Evolutionary conservation across 2,888 invertebrate genomes (phyloP).

Genomic region (Trissolcus brochymenae): DNA sequence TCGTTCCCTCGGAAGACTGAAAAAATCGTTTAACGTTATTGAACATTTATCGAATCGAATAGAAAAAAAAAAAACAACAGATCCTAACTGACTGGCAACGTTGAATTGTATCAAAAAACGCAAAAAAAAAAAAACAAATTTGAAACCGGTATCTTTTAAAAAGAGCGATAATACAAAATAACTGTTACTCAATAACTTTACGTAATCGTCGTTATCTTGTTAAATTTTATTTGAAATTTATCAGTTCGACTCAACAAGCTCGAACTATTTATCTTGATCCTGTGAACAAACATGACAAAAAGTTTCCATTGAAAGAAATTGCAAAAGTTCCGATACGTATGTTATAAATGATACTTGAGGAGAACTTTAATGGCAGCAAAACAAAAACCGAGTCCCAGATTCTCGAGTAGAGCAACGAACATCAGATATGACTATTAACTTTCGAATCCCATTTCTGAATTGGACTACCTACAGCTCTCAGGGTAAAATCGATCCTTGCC

Average conservation of each 20-base stretch:
- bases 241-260: no score
- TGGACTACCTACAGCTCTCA: not conserved
- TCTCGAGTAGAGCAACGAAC: not conserved
- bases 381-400: conserved; percentile 2
- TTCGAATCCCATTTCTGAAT: not conserved
- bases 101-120: no score
- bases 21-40: not conserved
- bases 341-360: conserved; percentile 3
- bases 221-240: no score
- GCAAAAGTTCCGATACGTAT: conserved; percentile 7
- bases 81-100: no score
- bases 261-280: conserved; percentile 5
- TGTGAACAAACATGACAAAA: conserved; percentile 1
- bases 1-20: not conserved
- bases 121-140: no score
- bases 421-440: conserved; percentile 1
- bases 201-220: no score
- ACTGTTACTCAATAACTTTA: no score
- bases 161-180: no score
- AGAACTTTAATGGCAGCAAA: conserved; percentile 6
- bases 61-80: no score
- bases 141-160: no score
- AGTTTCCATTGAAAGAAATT: conserved; percentile 1
- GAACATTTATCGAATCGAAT: no score
- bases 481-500: not conserved